phyloP scores from a whole-genome alignment of 1,140 invertebrate genomes.

The Drosophila insularis region DNA sequence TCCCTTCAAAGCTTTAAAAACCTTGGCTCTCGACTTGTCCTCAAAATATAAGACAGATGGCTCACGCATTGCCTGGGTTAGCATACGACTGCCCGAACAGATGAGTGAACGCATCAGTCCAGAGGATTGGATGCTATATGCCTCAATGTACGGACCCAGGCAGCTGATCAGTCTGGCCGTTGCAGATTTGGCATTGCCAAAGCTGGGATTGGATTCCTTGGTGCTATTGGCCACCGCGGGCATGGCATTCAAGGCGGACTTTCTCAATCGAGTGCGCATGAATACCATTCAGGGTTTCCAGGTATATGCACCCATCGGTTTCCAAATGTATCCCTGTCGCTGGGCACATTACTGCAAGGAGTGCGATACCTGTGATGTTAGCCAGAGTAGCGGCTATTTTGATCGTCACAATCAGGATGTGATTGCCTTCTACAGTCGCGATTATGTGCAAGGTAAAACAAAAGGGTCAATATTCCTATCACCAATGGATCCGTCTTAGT shows the following conservation, averaged over 20 bases:
- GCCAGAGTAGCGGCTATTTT: conserved; percentile 91
- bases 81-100: conserved; percentile 85
- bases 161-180: conserved; percentile 86
- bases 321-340: conserved; percentile 87
- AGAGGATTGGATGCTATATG: conserved; percentile 65
- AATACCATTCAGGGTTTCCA: conserved; percentile 92
- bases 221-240: conserved; percentile 86
- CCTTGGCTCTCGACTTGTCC: conserved; percentile 85
- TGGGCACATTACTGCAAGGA: conserved; percentile 84
- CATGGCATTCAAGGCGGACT: conserved; percentile 89
- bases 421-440: conserved; percentile 91
- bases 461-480: neutral
- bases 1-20: conserved; percentile 87
- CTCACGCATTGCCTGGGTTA: conserved; percentile 88
- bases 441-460: conserved; percentile 89
- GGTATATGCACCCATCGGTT: conserved; percentile 92
- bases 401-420: conserved; percentile 88
- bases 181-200: conserved; percentile 88
- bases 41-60: conserved; percentile 88
- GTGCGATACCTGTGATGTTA: conserved; percentile 87
- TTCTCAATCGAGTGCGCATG: conserved; percentile 93
- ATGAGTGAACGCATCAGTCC: conserved; percentile 53
- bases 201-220: conserved; percentile 88
- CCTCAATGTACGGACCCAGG: conserved; percentile 72
- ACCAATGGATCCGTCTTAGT: neutral